These are phyloP conservation scores for Aleiodes leptofemur DNA, from an alignment of 2,888 invertebrate genomes.

Conservation along the genomic window DNA sequence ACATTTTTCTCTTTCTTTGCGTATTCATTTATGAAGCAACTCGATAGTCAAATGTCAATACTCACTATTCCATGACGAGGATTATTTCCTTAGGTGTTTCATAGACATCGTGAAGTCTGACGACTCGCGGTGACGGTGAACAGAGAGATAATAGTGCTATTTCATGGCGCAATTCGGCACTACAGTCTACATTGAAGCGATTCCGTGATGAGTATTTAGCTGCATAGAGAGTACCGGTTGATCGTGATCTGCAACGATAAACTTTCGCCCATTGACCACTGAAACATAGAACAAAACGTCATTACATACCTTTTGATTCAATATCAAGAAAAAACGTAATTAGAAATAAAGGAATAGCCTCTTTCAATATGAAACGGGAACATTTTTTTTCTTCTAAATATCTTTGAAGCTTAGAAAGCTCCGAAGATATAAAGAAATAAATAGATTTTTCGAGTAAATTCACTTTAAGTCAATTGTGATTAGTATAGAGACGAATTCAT, in stretches of 20 bases:
- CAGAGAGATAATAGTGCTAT: conserved; percentile 94
- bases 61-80: conserved; percentile 93
- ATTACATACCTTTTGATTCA: conserved; percentile 47
- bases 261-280: conserved; percentile 99
- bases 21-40: background rate
- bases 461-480: too few relatives aligned
- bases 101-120: conserved; percentile 89
- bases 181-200: conserved; percentile 90
- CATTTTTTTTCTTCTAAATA: too few relatives aligned
- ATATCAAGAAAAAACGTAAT: too few relatives aligned
- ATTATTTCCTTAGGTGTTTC: conserved; percentile 83
- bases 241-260: conserved; percentile 90
- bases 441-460: too few relatives aligned
- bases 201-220: conserved; percentile 96
- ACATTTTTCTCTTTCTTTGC: background rate
- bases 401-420: too few relatives aligned
- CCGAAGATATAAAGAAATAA: too few relatives aligned
- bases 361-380: too few relatives aligned
- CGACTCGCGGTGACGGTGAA: conserved; percentile 88
- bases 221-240: conserved; percentile 92
- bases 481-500: too few relatives aligned
- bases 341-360: too few relatives aligned
- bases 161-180: conserved; percentile 94
- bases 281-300: conserved; percentile 74
- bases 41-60: conserved; percentile 34